These are phyloP conservation scores for Triplophysa tibetana DNA, from an alignment of 2,113 vertebrate species.

Conservation along the genomic window DNA sequence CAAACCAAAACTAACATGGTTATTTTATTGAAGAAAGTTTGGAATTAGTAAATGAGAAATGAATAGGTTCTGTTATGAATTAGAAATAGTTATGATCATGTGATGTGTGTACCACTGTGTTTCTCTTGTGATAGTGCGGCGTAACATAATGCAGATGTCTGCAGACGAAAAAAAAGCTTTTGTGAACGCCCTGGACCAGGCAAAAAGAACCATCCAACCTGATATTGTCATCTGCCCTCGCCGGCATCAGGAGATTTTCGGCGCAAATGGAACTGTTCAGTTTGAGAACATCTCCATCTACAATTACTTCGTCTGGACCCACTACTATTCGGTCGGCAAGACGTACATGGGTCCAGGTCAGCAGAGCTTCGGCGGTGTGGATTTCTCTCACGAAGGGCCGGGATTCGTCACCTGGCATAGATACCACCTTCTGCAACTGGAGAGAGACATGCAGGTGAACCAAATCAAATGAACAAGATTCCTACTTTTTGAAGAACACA, in stretches of 20 bases:
- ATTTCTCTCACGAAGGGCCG: slow-evolving; percentile 87
- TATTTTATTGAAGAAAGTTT: too few species aligned
- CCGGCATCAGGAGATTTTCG: slow-evolving; percentile 79
- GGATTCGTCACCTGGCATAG: slow-evolving; percentile 87
- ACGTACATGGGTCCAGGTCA: slow-evolving; percentile 81
- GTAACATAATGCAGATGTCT: slow-evolving; percentile 84
- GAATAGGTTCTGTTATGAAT: too few species aligned
- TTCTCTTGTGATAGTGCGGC: slow-evolving; percentile 76
- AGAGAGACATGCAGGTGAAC: slow-evolving; percentile 90
- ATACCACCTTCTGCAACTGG: slow-evolving; percentile 82
- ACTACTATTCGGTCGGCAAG: slow-evolving; percentile 85
- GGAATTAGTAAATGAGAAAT: too few species aligned
- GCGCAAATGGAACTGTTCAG: slow-evolving; percentile 75
- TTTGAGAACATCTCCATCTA: slow-evolving; percentile 81
- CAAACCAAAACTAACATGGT: too few species aligned
- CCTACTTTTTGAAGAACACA: too few species aligned
- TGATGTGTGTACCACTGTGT: background rate
- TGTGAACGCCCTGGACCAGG: slow-evolving; percentile 82
- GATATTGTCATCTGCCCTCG: slow-evolving; percentile 88
- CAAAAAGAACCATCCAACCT: slow-evolving; percentile 87
- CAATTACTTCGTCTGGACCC: slow-evolving; percentile 85
- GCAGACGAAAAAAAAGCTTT: slow-evolving; percentile 78
- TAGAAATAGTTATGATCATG: too few species aligned
- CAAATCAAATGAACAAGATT: background rate
- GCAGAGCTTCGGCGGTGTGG: slow-evolving; percentile 79